Conservation (phyloP, 2,797 vertebrate genomes). For the Martes flavigula region DNA sequence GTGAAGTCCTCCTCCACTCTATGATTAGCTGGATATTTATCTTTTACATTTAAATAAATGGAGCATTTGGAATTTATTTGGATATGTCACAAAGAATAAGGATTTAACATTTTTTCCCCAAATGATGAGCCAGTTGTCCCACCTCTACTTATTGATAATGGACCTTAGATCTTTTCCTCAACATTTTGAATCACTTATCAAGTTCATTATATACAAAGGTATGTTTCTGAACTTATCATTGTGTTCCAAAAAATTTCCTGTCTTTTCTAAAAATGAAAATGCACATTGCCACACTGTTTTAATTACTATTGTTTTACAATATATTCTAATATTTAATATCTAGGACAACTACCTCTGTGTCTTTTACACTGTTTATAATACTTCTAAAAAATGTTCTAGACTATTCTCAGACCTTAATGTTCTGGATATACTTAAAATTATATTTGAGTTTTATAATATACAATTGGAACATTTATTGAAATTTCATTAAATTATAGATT, state of each 20-base stretch:
- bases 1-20: neutral
- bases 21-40: neutral
- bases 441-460: neutral
- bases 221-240: neutral
- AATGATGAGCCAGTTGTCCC: neutral
- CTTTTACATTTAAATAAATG: neutral
- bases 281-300: neutral
- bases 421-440: neutral
- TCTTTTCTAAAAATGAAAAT: neutral
- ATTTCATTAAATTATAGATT: neutral
- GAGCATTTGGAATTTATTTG: neutral
- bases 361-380: neutral
- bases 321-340: neutral
- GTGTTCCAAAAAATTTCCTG: neutral
- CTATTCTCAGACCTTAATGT: neutral
- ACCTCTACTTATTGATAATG: neutral
- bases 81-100: neutral
- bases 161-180: neutral
- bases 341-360: neutral
- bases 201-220: neutral
- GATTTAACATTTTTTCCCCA: neutral
- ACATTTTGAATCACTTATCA: neutral
- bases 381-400: neutral
- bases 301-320: neutral
- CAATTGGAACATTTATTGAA: neutral